Base-by-base conservation (phyloP, 35 echinoderm and acorn worm genomes). In the Patiria miniata region DNA sequence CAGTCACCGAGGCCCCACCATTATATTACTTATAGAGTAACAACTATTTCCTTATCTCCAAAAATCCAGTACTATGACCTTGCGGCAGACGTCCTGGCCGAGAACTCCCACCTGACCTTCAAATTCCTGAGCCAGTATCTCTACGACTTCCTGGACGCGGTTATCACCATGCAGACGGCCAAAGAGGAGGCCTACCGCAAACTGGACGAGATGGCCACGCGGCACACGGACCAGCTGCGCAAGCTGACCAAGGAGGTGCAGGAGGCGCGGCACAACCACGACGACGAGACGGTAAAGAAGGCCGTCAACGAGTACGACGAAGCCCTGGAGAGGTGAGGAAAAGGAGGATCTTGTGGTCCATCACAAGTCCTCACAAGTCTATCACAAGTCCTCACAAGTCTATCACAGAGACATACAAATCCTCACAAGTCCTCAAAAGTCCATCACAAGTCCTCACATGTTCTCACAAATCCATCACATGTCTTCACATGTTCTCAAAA, bases 201-300 rank as follows among this genome's bases (percentile, higher is more conserved):
- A 33, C 87, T 99, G 1, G 96, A 99, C 51, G 96, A 99, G 81
- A 92, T 95, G 78, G 96, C 96, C 2, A 92, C 96, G 1, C 81
- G 86, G n/a, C 89, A 99, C 32, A 99, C 96, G 0, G 96, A 99
- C 60, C 93, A 94, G 92, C 87, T 99, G 36, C 54, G 96, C 17
- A 99, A 99, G 59, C 86, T 99, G 18, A 99, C 96, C 51, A 99
- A 99, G 69, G 86, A 94, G 89, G 96, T 99, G 2, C 96, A 99
- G 57, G 96, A 99, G 29, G 89, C 96, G 0, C 81, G 96, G 32
- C 77, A 91, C 33, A 84, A 92, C 30, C 89, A 94, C 44, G 90
- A 99, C 33, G 96, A 99, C 36, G 96, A 99, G 51, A 57, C 81
- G 0, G 96, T 99, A 6, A 99, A 99, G 87, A 94, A 94, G 69